These are phyloP conservation scores for Philopedon plagiatum DNA, from an alignment of 2,888 invertebrate genomes.

Conservation along the genomic window DNA sequence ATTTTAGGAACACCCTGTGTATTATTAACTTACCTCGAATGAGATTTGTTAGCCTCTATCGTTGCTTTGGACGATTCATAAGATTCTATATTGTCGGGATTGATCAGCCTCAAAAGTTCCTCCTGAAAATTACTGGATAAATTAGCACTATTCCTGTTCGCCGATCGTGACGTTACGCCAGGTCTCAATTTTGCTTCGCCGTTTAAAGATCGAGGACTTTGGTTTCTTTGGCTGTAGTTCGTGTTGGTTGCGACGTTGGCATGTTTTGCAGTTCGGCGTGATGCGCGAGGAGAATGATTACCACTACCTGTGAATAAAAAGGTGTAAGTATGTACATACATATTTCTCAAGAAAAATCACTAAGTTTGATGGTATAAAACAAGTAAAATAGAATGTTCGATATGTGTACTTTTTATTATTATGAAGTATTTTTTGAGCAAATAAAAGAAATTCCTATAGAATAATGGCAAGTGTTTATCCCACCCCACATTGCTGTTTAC, in stretches of 20 bases:
- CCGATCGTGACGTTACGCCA: conserved; percentile 68
- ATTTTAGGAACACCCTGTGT: too few species aligned
- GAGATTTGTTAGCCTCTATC: conserved; percentile 33
- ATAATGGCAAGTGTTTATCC: too few species aligned
- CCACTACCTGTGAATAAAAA: conserved; percentile 67
- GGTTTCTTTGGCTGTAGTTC: conserved; percentile 70
- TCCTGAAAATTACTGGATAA: conserved; percentile 81
- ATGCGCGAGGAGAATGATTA: conserved; percentile 71
- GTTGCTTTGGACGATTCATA: conserved; percentile 57
- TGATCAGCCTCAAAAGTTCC: conserved; percentile 90
- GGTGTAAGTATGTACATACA: too few species aligned
- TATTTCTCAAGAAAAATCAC: too few species aligned
- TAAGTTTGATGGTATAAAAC: too few species aligned
- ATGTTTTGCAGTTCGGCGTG: conserved; percentile 68
- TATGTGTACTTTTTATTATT: too few species aligned
- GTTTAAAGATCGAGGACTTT: conserved; percentile 73
- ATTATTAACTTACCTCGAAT: conserved; percentile 52
- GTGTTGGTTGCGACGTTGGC: conserved; percentile 60
- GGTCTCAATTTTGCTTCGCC: conserved; percentile 73
- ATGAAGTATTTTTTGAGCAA: too few species aligned
- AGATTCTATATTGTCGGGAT: conserved; percentile 77
- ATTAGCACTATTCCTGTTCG: conserved; percentile 76
- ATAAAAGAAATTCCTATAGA: too few species aligned
- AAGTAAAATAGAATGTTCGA: too few species aligned
- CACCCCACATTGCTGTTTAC: too few species aligned